Percentiles rank a stretch among this genome's conserved stretches.
phyloP scores from a whole-genome alignment of 2,113 vertebrate genomes.

The Gracilinanus agilis region DNA sequence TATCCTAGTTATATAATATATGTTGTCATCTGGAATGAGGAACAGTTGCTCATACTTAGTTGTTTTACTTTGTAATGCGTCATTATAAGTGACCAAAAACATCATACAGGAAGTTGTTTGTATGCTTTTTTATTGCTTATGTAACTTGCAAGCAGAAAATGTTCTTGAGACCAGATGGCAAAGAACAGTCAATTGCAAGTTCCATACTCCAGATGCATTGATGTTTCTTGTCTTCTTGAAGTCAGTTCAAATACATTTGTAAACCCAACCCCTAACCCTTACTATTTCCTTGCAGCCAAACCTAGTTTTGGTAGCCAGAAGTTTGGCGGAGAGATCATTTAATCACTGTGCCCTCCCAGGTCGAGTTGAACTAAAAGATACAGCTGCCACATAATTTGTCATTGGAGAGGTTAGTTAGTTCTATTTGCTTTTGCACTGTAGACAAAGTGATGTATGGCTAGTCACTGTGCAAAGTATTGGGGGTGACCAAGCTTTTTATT shows the following conservation, averaged over 20 bases:
- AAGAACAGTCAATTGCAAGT: constrained; percentile 82
- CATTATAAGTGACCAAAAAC: constrained; percentile 85
- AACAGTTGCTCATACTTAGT: constrained; percentile 80
- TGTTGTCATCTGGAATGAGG: constrained; percentile 82
- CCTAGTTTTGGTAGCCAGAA: constrained; percentile 40
- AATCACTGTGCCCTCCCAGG: constrained; percentile 2
- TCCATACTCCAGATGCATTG: constrained; percentile 85
- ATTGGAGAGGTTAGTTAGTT: not conserved
- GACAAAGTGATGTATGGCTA: not conserved
- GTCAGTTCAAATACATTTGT: constrained; percentile 81
- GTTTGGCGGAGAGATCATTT: constrained; percentile 31
- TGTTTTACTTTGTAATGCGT: constrained; percentile 83
- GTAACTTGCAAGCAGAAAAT: constrained; percentile 86
- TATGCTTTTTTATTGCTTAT: constrained; percentile 84
- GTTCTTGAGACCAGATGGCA: constrained; percentile 88
- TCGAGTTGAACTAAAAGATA: not conserved
- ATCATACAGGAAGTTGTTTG: constrained; percentile 83
- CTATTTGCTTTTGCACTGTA: not conserved
- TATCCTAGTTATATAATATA: constrained; percentile 80
- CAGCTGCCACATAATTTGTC: not conserved
- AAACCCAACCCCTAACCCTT: constrained; percentile 75
- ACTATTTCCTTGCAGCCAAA: constrained; percentile 68
- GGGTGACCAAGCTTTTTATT: constrained; percentile 37
- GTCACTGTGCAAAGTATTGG: constrained; percentile 8
- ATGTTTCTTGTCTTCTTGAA: constrained; percentile 83